Evolutionary conservation across 2,888 invertebrate genomes (phyloP), one percentile per base, ranked within the genome.

Genomic region (Molorchus minor): DNA sequence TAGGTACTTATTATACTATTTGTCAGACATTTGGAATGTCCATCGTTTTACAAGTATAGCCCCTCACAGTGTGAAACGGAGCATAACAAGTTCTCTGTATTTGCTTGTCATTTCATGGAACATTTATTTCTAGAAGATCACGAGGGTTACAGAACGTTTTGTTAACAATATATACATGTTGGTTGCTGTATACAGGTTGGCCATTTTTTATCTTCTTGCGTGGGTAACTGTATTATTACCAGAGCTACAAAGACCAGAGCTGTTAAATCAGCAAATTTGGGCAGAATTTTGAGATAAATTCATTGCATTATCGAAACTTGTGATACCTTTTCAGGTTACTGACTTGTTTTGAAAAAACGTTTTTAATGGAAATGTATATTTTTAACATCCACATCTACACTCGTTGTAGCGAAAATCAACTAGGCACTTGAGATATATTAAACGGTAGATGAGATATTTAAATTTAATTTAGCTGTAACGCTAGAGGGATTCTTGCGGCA

Each of bases 81-180:
- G 30, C 19, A 33, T 33, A 20, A 33, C 49, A 38, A 17, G 53
- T 20, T 36, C 41, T 25, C 35, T 33, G 47, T 51, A 58, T 61
- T 64, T 61, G 47, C 61, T 56, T 65, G 59, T 62, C 65, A 65
- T 65, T 62, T 65, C 65, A 60, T 60, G 65, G 51, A 58, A 65
- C 62, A 65, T 62, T 65, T 65, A 62, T 60, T 62, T 55, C 47
- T 58, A 13, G 49, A 55, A 62, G 52, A 62, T 59, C 36, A 47
- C 47, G 21, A 47, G 47, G 47, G 47, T 45, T 33, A 45, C 45
- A 33, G n/a, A n/a, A n/a, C n/a, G n/a, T n/a, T n/a, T n/a, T n/a
- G n/a, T n/a, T n/a, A n/a, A n/a, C n/a, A n/a, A n/a, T n/a, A n/a
- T n/a, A n/a, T n/a, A n/a, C n/a, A n/a, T n/a, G n/a, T n/a, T n/a